Percentiles rank a stretch among this genome's conserved stretches.
Evolutionary conservation across 2,888 invertebrate genomes (phyloP).

Genomic region (Argyresthia goedartella): DNA sequence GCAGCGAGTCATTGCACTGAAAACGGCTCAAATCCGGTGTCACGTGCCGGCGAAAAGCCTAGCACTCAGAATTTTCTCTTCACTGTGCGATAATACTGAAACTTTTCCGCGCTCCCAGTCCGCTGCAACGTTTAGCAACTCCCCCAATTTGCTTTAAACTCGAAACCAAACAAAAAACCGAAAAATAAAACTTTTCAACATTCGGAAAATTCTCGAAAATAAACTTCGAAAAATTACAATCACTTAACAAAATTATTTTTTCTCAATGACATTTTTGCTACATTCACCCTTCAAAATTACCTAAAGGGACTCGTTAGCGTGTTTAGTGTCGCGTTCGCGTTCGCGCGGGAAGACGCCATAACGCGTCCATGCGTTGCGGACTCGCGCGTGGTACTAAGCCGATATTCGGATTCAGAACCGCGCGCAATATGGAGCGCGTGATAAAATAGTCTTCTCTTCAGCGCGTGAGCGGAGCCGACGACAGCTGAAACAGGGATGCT

Average conservation of each 20-base stretch:
- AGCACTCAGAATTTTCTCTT: neutral
- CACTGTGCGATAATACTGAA: slow-evolving; percentile 23
- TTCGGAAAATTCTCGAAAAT: slow-evolving; percentile 32
- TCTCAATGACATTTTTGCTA: slow-evolving; percentile 37
- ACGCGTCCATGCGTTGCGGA: slow-evolving; percentile 40
- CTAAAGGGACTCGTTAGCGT: slow-evolving; percentile 26
- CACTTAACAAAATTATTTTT: slow-evolving; percentile 22
- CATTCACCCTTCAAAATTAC: slow-evolving; percentile 38
- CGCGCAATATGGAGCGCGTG: slow-evolving; percentile 35
- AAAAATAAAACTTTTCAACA: slow-evolving; percentile 23
- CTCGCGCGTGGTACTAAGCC: slow-evolving; percentile 52
- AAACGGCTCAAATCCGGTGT: slow-evolving; percentile 40
- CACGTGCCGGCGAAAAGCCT: slow-evolving; percentile 22
- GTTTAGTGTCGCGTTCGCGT: slow-evolving; percentile 29
- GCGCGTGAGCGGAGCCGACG: slow-evolving; percentile 11
- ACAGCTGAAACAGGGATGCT: neutral
- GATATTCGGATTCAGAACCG: slow-evolving; percentile 38
- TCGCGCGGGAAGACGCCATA: slow-evolving; percentile 29
- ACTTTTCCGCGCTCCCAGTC: slow-evolving; percentile 41
- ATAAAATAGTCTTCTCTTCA: slow-evolving; percentile 31
- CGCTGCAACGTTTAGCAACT: slow-evolving; percentile 64
- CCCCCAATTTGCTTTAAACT: slow-evolving; percentile 18
- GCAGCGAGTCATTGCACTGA: slow-evolving; percentile 40
- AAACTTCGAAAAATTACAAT: slow-evolving; percentile 39
- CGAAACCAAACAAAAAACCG: no score